These are phyloP conservation scores for Muscicapa comitata DNA, from an alignment of 2,797 vertebrate species.

Conservation along the genomic window DNA sequence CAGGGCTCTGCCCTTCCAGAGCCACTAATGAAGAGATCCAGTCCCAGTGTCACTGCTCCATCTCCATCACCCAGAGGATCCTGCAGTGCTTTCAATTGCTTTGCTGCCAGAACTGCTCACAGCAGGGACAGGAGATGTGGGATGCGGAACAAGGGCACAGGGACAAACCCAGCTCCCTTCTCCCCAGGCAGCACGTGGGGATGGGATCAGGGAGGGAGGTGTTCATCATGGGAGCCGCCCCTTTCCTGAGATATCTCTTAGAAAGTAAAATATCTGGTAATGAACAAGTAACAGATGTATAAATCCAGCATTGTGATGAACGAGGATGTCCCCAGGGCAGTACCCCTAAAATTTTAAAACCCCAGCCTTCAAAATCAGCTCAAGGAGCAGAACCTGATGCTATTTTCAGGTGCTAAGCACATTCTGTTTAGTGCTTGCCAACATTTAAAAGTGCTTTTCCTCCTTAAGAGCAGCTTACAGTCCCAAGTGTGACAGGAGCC, in stretches of 20 bases:
- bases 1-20: not conserved
- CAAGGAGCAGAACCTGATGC: not conserved
- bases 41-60: fast-evolving
- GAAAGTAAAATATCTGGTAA: too few relatives aligned
- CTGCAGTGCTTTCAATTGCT: fast-evolving
- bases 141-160: not conserved
- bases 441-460: not conserved
- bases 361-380: not conserved
- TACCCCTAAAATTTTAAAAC: not conserved
- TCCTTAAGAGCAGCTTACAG: not conserved
- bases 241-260: fast-evolving
- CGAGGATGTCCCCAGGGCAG: fast-evolving
- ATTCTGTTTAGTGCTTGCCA: not conserved
- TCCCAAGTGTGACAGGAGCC: not conserved
- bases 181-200: fast-evolving
- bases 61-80: not conserved
- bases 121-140: not conserved
- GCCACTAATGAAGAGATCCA: not conserved
- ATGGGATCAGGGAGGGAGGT: not conserved
- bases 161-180: not conserved
- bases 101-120: not conserved
- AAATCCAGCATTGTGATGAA: not conserved
- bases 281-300: fast-evolving
- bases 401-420: not conserved
- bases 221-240: not conserved